A percentile compares a stretch with the other conserved stretches of the same genome.
phyloP scores from a whole-genome alignment of 2,113 vertebrate genomes.

The Peromyscus polionotus region DNA sequence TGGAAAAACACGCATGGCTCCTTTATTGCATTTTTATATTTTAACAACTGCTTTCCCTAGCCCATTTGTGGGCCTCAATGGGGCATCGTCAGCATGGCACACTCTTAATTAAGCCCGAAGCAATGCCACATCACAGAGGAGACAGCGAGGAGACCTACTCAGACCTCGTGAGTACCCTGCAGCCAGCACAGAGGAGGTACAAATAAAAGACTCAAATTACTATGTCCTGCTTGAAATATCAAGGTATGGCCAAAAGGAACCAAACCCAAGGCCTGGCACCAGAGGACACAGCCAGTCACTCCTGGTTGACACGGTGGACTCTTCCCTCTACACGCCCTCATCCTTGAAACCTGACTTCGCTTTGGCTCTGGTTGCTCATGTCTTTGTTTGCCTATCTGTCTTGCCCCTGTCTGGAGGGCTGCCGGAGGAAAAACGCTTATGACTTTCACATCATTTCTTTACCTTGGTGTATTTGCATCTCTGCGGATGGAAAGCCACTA shows the following conservation, averaged over 20 bases:
- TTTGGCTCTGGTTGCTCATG: too few species aligned
- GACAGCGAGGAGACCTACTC: not conserved
- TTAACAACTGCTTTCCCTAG: slow-evolving; percentile 64
- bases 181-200: not conserved
- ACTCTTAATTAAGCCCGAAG: slow-evolving; percentile 37
- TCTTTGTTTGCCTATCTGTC: not conserved
- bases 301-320: not conserved
- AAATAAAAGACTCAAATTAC: not conserved
- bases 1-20: slow-evolving; percentile 21
- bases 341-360: not conserved
- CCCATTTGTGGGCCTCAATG: slow-evolving; percentile 35
- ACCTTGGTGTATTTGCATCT: not conserved
- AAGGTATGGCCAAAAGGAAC: not conserved
- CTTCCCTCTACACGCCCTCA: too few species aligned
- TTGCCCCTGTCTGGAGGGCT: not conserved
- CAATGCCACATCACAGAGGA: slow-evolving; percentile 32
- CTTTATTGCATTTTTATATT: slow-evolving; percentile 58
- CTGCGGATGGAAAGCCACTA: slow-evolving; percentile 17
- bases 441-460: slow-evolving; percentile 23
- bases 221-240: not conserved
- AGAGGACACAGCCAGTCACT: not conserved
- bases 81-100: not conserved
- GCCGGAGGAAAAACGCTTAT: not conserved
- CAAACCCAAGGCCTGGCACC: accelerated
- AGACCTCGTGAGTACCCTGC: not conserved